Conservation (phyloP, 2,797 vertebrate genomes). For the Psittacula derbiana region DNA sequence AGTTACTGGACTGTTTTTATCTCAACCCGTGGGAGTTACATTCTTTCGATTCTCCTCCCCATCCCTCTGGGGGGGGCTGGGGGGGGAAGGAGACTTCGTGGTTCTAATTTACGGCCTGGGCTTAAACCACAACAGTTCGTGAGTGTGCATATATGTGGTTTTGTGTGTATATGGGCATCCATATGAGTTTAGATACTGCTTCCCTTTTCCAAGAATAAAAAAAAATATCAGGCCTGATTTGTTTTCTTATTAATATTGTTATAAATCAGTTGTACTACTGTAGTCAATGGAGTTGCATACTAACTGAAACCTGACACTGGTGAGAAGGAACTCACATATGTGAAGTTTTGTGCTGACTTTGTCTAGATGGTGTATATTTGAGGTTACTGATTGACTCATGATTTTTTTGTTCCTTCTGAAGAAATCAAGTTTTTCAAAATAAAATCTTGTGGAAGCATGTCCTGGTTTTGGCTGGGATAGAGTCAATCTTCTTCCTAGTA, state of each 20-base stretch:
- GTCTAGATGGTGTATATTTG: background rate
- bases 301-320: background rate
- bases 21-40: too few relatives aligned
- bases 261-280: background rate
- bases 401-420: background rate
- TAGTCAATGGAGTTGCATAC: background rate
- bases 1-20: too few relatives aligned
- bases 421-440: background rate
- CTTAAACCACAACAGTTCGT: too few relatives aligned
- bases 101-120: too few relatives aligned
- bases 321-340: background rate
- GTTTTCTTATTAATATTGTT: background rate
- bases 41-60: too few relatives aligned
- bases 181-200: background rate
- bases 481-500: background rate
- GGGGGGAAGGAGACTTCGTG: too few relatives aligned
- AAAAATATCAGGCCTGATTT: background rate
- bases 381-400: background rate
- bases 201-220: background rate
- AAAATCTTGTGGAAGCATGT: background rate
- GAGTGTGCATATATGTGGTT: background rate
- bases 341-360: background rate
- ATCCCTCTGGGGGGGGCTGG: too few relatives aligned
- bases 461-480: background rate
- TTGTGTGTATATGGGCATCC: accelerated